phyloP scores from a whole-genome alignment of 2,797 vertebrate genomes.

The Ceyx erithaca region DNA sequence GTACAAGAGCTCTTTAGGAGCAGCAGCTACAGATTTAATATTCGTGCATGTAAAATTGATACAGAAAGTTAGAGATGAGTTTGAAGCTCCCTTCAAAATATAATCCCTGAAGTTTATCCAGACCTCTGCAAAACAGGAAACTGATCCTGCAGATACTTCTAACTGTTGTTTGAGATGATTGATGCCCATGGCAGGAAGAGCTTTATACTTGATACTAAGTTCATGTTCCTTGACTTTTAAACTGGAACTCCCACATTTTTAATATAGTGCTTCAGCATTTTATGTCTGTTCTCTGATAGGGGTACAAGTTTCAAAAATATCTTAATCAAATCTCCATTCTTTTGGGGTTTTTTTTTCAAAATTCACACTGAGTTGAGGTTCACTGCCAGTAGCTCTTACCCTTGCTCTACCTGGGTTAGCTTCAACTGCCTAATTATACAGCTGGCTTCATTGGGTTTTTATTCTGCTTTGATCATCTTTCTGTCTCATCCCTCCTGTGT shows the following conservation, averaged over 20 bases:
- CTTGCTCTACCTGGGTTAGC: background rate
- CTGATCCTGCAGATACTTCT: background rate
- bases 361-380: background rate
- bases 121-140: background rate
- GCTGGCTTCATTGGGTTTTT: background rate
- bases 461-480: background rate
- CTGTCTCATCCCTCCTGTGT: background rate
- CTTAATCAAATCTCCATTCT: background rate
- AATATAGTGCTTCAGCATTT: background rate
- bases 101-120: slow-evolving; percentile 3
- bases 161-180: background rate
- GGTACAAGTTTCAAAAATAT: background rate
- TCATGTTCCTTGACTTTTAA: background rate
- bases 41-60: background rate
- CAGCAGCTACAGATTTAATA: slow-evolving; percentile 23
- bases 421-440: slow-evolving; percentile 50
- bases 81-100: background rate
- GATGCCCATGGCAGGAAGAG: background rate
- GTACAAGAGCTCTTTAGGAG: background rate
- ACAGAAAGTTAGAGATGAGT: background rate
- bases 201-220: background rate
- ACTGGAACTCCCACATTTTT: background rate
- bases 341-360: background rate
- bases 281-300: background rate
- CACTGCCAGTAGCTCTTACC: background rate